Evolutionary conservation across 2,888 invertebrate genomes (phyloP).

Genomic region (Lathronympha strigana): DNA sequence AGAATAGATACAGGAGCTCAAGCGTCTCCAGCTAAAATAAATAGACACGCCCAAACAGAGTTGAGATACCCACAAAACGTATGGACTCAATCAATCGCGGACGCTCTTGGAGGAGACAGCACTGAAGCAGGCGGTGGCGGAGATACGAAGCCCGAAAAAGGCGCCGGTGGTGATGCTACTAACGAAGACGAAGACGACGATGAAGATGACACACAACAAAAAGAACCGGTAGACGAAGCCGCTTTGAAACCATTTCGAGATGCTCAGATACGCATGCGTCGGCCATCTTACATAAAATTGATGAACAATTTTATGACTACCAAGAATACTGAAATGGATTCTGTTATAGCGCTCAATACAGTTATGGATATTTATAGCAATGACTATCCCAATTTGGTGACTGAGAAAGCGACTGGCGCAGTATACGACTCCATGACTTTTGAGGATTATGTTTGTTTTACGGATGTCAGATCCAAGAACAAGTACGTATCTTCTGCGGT

Average conservation of each 20-base stretch:
- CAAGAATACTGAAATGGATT: constrained; percentile 62
- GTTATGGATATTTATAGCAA: constrained; percentile 86
- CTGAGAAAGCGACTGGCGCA: constrained; percentile 59
- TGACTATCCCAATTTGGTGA: constrained; percentile 83
- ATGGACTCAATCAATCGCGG: constrained; percentile 86
- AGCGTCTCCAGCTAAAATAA: constrained; percentile 75
- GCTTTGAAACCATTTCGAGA: constrained; percentile 63
- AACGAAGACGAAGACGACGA: constrained; percentile 54
- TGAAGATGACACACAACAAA: constrained; percentile 54
- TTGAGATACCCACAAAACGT: constrained; percentile 87
- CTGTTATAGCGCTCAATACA: constrained; percentile 73
- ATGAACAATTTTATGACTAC: constrained; percentile 62
- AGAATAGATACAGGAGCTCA: constrained; percentile 85
- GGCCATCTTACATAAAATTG: constrained; percentile 68
- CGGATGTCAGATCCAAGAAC: constrained; percentile 86
- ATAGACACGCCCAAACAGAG: constrained; percentile 86
- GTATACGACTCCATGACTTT: constrained; percentile 68
- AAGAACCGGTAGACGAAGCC: constrained; percentile 61
- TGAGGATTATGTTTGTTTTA: constrained; percentile 86
- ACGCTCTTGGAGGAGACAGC: constrained; percentile 59
- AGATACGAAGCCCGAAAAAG: constrained; percentile 54
- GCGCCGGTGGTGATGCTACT: constrained; percentile 44
- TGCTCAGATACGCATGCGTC: constrained; percentile 65
- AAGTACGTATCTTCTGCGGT: constrained; percentile 86
- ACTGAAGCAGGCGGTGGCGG: constrained; percentile 61